phyloP scores from a whole-genome alignment of 2,113 vertebrate species.

The Micronycteris hirsuta region DNA sequence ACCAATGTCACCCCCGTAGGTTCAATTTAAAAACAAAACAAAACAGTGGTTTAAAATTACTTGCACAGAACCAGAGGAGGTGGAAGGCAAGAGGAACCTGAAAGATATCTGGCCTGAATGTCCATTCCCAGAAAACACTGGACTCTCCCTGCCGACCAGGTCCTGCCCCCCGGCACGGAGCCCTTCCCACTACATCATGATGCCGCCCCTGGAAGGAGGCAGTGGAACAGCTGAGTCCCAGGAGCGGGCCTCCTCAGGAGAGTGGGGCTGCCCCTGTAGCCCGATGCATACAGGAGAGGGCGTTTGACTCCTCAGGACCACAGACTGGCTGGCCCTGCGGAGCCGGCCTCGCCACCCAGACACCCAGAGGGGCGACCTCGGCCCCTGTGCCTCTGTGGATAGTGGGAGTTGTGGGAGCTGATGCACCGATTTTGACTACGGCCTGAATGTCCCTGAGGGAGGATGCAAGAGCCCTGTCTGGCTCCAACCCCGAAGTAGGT shows the following conservation, averaged over 20 bases:
- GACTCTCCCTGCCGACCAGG: neutral
- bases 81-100: neutral
- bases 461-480: constrained; percentile 68
- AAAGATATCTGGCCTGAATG: neutral
- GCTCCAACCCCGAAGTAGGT: constrained; percentile 72
- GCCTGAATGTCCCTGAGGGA: constrained; percentile 53
- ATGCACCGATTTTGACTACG: neutral
- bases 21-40: too few relatives aligned
- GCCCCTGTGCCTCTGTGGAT: neutral
- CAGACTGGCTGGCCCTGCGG: neutral
- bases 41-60: neutral
- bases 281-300: neutral
- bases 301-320: neutral
- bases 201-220: neutral
- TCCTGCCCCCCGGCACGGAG: neutral
- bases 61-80: neutral
- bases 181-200: neutral
- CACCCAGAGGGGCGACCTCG: neutral
- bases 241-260: neutral
- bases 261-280: neutral
- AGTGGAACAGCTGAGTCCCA: neutral
- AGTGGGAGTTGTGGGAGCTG: neutral
- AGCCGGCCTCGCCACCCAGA: neutral
- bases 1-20: too few relatives aligned
- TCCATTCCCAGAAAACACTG: neutral